phyloP scores from a whole-genome alignment of 2,888 invertebrate species.

The Lutraria lutraria region DNA sequence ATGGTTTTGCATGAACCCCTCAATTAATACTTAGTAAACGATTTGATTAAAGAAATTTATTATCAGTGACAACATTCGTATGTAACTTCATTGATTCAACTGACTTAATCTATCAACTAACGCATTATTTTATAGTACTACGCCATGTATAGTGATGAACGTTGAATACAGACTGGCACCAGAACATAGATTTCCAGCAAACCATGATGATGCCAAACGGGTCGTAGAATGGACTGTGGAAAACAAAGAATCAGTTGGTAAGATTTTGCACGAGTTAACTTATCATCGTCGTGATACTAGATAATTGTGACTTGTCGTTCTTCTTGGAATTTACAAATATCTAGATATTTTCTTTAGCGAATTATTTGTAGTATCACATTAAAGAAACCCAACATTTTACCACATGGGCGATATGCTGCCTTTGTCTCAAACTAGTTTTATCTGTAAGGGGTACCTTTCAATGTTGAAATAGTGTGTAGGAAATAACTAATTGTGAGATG shows the following conservation, averaged over 20 bases:
- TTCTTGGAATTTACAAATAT: background rate
- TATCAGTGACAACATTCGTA: too few relatives aligned
- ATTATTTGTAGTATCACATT: background rate
- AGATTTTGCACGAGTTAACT: background rate
- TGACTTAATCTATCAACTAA: background rate
- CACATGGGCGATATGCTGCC: too few relatives aligned
- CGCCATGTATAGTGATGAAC: constrained; percentile 77
- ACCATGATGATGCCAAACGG: constrained; percentile 78
- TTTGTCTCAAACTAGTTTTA: too few relatives aligned
- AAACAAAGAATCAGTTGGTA: constrained; percentile 77
- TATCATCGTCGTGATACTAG: background rate
- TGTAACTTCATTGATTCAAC: too few relatives aligned
- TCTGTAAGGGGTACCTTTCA: too few relatives aligned
- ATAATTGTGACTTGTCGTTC: background rate
- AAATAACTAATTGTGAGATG: too few relatives aligned
- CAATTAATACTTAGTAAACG: too few relatives aligned
- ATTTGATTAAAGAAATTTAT: too few relatives aligned
- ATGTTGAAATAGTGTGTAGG: too few relatives aligned
- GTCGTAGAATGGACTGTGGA: constrained; percentile 76
- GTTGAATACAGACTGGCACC: constrained; percentile 82
- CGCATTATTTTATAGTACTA: constrained; percentile 60
- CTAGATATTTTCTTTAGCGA: background rate
- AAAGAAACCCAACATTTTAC: too few relatives aligned
- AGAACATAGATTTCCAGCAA: constrained; percentile 80
- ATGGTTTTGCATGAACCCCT: too few relatives aligned